These are phyloP conservation scores for Phylloscopus trochilus DNA, from an alignment of 2,113 vertebrate species.

Conservation along the genomic window DNA sequence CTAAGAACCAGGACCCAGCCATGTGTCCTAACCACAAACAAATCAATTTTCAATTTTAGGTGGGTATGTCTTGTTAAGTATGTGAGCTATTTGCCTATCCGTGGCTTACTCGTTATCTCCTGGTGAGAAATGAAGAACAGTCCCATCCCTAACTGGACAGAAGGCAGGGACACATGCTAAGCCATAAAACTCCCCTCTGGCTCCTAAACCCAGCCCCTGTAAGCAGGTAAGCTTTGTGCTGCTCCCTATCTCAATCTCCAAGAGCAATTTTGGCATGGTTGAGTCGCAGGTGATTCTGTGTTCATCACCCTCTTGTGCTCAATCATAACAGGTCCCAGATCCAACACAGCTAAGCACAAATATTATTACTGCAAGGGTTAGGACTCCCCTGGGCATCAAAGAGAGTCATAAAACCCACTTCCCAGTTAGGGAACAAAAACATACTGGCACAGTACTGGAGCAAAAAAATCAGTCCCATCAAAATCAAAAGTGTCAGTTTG, in stretches of 20 bases:
- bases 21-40: neutral
- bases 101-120: neutral
- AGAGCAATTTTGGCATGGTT: neutral
- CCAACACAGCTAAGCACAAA: neutral
- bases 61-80: neutral
- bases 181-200: neutral
- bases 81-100: neutral
- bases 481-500: neutral
- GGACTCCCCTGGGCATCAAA: neutral
- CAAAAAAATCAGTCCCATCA: neutral
- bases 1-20: neutral
- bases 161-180: neutral
- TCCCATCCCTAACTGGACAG: neutral
- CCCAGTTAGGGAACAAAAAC: neutral
- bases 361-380: neutral
- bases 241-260: neutral
- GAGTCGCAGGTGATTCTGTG: neutral
- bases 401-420: neutral
- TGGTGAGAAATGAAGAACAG: neutral
- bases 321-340: neutral
- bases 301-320: neutral
- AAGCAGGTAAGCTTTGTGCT: neutral
- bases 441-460: neutral
- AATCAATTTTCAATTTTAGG: neutral
- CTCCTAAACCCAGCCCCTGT: neutral